Conservation (phyloP, 2,113 vertebrate species). For the Rhea americana region DNA sequence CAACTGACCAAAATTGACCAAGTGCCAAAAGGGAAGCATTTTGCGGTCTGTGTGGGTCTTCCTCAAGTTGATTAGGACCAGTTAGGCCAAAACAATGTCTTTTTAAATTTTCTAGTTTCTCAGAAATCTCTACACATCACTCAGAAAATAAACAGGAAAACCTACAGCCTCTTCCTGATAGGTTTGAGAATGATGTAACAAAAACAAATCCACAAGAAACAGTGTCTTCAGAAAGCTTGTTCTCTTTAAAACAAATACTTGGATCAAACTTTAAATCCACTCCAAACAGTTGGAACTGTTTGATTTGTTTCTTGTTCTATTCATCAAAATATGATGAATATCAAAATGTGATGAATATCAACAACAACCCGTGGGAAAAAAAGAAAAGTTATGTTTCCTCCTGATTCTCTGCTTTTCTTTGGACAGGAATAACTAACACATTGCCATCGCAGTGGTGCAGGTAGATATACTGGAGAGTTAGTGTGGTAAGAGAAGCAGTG, state of each 20-base stretch:
- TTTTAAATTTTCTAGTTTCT: not conserved
- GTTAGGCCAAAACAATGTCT: not conserved
- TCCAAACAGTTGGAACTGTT: no score
- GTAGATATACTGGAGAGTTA: not conserved
- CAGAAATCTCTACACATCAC: not conserved
- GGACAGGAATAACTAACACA: not conserved
- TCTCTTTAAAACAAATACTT: not conserved
- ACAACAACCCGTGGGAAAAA: not conserved
- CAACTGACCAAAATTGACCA: not conserved
- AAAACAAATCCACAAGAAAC: not conserved
- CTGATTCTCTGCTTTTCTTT: not conserved
- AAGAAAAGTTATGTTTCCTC: no score
- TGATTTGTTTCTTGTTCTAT: not conserved
- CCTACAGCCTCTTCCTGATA: not conserved
- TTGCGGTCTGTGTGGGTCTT: not conserved
- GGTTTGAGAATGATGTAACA: not conserved
- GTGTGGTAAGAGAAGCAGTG: not conserved
- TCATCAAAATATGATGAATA: not conserved
- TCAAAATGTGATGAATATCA: not conserved
- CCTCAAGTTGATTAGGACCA: not conserved
- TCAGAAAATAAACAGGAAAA: not conserved
- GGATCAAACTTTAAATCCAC: not conserved
- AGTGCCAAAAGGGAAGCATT: not conserved
- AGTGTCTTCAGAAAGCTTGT: not conserved
- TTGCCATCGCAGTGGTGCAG: no score